phyloP scores from a whole-genome alignment of 2,797 vertebrate species.

The Phalanger gymnotis region DNA sequence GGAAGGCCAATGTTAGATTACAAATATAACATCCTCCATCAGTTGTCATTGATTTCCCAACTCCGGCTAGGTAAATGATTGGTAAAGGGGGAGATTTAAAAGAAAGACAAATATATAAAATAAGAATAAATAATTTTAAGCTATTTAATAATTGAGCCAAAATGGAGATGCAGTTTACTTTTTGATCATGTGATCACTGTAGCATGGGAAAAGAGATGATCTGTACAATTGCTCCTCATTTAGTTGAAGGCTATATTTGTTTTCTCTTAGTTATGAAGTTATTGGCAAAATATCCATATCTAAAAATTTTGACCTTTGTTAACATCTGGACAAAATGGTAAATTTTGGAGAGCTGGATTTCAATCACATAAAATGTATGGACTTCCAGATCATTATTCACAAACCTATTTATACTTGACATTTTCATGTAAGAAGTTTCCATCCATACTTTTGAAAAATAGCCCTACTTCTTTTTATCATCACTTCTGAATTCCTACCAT shows the following conservation, averaged over 20 bases:
- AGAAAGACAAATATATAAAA: not conserved
- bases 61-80: not conserved
- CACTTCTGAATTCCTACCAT: too few species aligned
- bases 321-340: too few species aligned
- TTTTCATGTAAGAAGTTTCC: too few species aligned
- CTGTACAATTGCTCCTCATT: not conserved
- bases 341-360: too few species aligned
- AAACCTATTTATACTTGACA: too few species aligned
- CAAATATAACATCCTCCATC: not conserved
- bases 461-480: too few species aligned
- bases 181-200: not conserved
- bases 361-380: too few species aligned
- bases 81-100: not conserved
- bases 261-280: not conserved
- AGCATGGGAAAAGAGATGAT: not conserved
- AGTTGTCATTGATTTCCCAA: not conserved
- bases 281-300: too few species aligned
- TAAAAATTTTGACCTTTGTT: too few species aligned
- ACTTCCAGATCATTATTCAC: too few species aligned
- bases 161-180: not conserved
- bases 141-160: not conserved
- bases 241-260: not conserved
- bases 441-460: too few species aligned
- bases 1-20: not conserved
- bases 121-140: not conserved